Conservation (phyloP, 2,113 vertebrate species). For the Zosterops pallidus region DNA sequence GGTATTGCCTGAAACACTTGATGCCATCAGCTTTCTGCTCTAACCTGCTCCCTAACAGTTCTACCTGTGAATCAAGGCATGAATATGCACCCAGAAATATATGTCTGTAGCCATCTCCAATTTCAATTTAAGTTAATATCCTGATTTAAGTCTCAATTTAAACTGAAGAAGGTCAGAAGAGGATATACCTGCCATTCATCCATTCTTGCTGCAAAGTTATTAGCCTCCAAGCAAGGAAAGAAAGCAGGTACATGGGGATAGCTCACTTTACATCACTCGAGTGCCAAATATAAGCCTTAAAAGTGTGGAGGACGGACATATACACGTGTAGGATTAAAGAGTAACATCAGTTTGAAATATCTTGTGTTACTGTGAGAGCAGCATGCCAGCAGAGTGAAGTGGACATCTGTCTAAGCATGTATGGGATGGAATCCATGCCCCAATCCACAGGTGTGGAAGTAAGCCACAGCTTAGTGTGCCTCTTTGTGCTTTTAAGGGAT, state of each 20-base stretch:
- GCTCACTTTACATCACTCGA: background rate
- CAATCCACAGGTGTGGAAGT: background rate
- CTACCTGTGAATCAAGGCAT: background rate
- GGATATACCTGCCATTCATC: background rate
- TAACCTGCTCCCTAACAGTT: background rate
- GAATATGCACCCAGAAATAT: background rate
- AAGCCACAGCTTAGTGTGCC: background rate
- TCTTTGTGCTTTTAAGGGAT: accelerated
- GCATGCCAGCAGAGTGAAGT: background rate
- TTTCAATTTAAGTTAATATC: background rate
- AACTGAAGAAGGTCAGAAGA: background rate
- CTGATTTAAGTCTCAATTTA: background rate
- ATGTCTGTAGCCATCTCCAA: background rate
- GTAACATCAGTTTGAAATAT: background rate
- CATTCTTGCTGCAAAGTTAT: background rate
- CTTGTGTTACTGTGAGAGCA: background rate
- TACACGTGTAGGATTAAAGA: background rate
- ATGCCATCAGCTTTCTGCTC: background rate
- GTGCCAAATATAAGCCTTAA: background rate
- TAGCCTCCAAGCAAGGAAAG: background rate
- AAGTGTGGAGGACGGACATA: background rate
- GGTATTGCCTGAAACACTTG: background rate
- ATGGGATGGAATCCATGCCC: background rate
- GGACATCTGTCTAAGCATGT: background rate
- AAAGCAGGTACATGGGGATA: background rate